Conservation (phyloP, 2,113 vertebrate species). For the Eubucco bourcierii region DNA sequence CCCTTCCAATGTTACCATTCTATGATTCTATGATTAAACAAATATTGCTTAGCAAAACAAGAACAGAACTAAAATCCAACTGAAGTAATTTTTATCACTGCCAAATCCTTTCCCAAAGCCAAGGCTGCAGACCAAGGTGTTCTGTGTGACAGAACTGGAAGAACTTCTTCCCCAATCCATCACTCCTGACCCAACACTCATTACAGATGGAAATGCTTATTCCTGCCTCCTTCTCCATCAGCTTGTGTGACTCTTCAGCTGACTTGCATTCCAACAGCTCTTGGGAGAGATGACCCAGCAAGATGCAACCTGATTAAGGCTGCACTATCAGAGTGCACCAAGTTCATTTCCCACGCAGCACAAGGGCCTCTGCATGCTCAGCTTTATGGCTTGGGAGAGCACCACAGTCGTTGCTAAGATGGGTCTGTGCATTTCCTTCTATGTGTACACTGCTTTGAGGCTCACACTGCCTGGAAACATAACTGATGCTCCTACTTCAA, state of each 20-base stretch:
- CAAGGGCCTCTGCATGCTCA: neutral
- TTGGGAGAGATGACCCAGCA: neutral
- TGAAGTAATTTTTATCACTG: neutral
- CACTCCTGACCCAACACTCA: fast-evolving
- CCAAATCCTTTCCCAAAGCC: neutral
- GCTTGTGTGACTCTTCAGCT: no score
- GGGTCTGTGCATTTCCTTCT: neutral
- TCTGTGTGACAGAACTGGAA: neutral
- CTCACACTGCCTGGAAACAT: neutral
- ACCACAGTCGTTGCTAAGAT: neutral
- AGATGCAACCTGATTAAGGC: neutral
- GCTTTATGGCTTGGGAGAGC: neutral
- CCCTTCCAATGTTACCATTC: no score
- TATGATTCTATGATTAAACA: neutral
- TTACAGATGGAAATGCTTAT: fast-evolving
- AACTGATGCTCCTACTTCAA: neutral
- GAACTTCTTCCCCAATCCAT: neutral
- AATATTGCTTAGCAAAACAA: neutral
- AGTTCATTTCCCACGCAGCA: neutral
- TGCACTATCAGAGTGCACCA: fast-evolving
- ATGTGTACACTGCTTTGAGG: neutral
- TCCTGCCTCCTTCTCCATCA: neutral
- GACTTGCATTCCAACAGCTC: neutral
- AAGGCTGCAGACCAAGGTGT: neutral
- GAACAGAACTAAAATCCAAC: neutral